These are phyloP conservation scores for Neosilurus mollespiculum DNA, from an alignment of 2,797 vertebrate species.

Conservation along the genomic window DNA sequence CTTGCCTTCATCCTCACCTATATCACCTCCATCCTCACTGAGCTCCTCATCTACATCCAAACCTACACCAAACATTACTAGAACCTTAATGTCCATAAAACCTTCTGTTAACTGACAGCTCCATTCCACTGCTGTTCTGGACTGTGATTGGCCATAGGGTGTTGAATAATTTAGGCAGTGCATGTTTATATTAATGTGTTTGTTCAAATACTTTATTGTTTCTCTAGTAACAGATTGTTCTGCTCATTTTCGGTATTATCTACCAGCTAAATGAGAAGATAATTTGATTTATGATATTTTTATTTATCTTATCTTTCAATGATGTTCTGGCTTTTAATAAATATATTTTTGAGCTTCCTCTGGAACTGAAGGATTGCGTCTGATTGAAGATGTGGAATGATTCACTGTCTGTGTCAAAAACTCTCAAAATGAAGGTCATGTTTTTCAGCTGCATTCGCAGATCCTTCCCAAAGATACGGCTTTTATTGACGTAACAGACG, in stretches of 20 bases:
- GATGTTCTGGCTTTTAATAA: background rate
- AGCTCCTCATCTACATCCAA: background rate
- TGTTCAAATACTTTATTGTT: background rate
- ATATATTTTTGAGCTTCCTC: background rate
- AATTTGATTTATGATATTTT: background rate
- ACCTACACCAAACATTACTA: background rate
- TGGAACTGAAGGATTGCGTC: background rate
- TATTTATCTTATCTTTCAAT: background rate
- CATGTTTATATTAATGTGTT: background rate
- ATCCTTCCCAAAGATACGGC: background rate
- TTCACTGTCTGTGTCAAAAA: background rate
- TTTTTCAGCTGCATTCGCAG: slow-evolving; percentile 8
- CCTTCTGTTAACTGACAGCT: background rate
- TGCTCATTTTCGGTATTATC: background rate
- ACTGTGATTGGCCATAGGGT: background rate
- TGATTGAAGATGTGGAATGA: background rate
- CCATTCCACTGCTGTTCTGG: background rate
- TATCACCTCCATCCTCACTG: background rate
- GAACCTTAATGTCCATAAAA: background rate
- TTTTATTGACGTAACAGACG: background rate
- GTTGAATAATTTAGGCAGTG: background rate
- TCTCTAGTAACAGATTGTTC: background rate
- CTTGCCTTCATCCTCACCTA: background rate
- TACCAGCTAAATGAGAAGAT: background rate
- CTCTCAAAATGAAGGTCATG: background rate